Evolutionary conservation across 2,797 vertebrate species (phyloP), one percentile per base, ranked within the genome.

Genomic region (Myotis vivesi): DNA sequence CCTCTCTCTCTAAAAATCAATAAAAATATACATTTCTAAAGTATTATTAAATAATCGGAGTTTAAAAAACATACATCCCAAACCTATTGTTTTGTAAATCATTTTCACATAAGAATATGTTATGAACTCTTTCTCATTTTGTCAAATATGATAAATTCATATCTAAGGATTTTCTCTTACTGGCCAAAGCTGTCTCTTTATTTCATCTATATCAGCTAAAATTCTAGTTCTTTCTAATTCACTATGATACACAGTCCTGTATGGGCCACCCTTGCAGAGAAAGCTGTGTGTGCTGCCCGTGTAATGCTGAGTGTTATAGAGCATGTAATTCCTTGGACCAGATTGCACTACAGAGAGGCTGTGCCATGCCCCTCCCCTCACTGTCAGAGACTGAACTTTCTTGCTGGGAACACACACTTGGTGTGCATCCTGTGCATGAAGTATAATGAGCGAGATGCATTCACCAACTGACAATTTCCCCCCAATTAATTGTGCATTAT

Each of bases 391-490:
- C 36, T 11, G 49, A 80, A 10, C 85, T 3, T 4, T 69, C 68
- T 72, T 25, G 71, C 71, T 87, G 17, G 30, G 87, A 89, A 81
- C 3, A 4, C 79, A 22, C 44, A 81, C 6, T 93, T 92, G 93
- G 96, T 84, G 25, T 68, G 10, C 36, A 79, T 96, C 96, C 95
- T 91, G 46, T 92, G 77, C 90, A 68, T 76, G 7, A 94, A 85
- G 87, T 94, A 38, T 98, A 97, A 97, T 97, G 83, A 98, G 96
- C 7, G 28, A 97, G 76, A 92, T 91, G 97, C 95, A 73, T 82
- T 86, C 95, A 94, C 96, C 97, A 98, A 96, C 96, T 98, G 97
- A 96, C 97, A 97, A 92, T 98, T 98, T 98, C 89, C 91, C 71
- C 71, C 93, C 91, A 96, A 94, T 97, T 98, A 98, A 97, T 96